Conservation (phyloP, 2,797 vertebrate species). For the Meda fulgida region DNA sequence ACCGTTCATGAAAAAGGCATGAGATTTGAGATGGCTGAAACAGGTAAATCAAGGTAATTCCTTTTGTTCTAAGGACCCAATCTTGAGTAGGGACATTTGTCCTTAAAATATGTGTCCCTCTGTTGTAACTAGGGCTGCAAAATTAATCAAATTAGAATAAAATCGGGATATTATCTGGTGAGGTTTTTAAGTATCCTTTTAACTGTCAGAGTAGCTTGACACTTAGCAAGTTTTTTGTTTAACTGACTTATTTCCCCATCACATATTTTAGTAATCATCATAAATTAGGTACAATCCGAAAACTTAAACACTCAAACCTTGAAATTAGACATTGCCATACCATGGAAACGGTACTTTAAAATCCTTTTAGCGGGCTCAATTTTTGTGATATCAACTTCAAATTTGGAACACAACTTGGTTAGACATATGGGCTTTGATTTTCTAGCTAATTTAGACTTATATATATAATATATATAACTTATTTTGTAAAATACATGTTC, state of each 20-base stretch:
- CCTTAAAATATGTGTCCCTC: no score
- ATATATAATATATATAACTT: background rate
- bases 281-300: background rate
- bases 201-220: background rate
- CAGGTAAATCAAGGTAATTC: slow-evolving; percentile 23
- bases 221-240: background rate
- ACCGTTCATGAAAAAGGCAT: slow-evolving; percentile 9
- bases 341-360: background rate
- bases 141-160: background rate
- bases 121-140: background rate
- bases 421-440: background rate
- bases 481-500: background rate
- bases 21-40: background rate
- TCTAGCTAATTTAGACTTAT: background rate
- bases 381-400: background rate
- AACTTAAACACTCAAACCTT: background rate
- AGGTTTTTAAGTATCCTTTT: background rate
- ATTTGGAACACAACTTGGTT: background rate
- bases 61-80: background rate
- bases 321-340: background rate
- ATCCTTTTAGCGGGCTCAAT: background rate
- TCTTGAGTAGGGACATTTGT: background rate
- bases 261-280: background rate
- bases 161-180: background rate
- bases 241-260: background rate